Evolutionary conservation across 2,797 vertebrate genomes (phyloP).

Genomic region (Mastacembelus armatus): DNA sequence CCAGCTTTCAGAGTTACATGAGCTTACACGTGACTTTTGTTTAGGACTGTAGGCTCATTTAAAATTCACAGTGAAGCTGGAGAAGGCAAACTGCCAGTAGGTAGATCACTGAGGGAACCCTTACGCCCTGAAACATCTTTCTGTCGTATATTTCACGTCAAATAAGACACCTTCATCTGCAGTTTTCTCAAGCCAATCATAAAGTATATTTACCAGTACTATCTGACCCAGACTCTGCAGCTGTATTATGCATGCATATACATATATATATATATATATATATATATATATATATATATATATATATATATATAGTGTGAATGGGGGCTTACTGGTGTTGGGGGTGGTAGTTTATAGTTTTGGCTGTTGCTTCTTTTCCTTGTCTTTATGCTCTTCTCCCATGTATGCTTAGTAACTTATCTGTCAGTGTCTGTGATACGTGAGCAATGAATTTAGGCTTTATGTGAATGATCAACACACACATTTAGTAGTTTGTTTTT

Average conservation of each 20-base stretch:
- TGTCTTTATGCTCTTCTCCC: constrained; percentile 14
- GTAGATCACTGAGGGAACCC: background rate
- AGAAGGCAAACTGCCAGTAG: background rate
- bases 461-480: background rate
- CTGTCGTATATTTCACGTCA: too few relatives aligned
- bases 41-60: background rate
- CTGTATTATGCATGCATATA: constrained; percentile 23
- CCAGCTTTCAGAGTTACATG: background rate
- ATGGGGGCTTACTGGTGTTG: constrained; percentile 62
- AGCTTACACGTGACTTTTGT: background rate
- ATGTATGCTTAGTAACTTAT: constrained; percentile 16
- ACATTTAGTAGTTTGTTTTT: background rate
- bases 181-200: constrained; percentile 9
- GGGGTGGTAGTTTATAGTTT: constrained; percentile 28
- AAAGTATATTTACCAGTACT: constrained; percentile 5
- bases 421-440: constrained; percentile 18
- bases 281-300: background rate
- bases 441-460: constrained; percentile 27
- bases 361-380: constrained; percentile 12
- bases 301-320: constrained; percentile 18
- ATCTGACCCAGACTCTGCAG: constrained; percentile 59
- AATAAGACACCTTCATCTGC: too few relatives aligned
- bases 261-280: background rate
- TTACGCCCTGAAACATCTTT: background rate
- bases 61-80: background rate